A percentile compares a stretch with the other conserved stretches of the same genome.
phyloP scores from a whole-genome alignment of 2,888 invertebrate species.

The Macaria notata region DNA sequence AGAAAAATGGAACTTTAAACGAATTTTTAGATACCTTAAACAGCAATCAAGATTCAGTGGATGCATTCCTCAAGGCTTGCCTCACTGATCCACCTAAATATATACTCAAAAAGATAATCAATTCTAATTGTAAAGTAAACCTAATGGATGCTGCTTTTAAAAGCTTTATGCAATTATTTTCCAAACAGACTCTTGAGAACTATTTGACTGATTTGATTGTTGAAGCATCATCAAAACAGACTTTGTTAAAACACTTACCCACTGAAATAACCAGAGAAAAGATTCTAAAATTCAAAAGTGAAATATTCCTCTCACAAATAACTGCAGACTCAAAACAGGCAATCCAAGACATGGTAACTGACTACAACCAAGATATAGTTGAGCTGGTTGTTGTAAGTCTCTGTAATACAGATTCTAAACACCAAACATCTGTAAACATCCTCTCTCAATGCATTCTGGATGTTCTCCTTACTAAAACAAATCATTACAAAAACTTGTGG shows the following conservation, averaged over 20 bases:
- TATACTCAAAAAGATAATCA: slow-evolving; percentile 64
- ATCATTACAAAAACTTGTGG: slow-evolving; percentile 58
- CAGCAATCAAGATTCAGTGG: slow-evolving; percentile 41
- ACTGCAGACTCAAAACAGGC: slow-evolving; percentile 41
- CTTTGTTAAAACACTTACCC: slow-evolving; percentile 51
- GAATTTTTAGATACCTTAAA: slow-evolving; percentile 61
- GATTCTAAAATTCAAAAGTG: slow-evolving; percentile 57
- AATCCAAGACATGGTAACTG: slow-evolving; percentile 46
- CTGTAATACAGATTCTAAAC: slow-evolving; percentile 47
- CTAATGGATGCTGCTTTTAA: slow-evolving; percentile 57
- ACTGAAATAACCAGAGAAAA: slow-evolving; percentile 50
- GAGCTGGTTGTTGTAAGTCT: slow-evolving; percentile 59
- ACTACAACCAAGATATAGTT: slow-evolving; percentile 47
- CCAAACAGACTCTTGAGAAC: slow-evolving; percentile 54
- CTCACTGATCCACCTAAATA: slow-evolving; percentile 63
- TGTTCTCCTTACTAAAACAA: slow-evolving; percentile 47
- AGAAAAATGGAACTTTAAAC: slow-evolving; percentile 62
- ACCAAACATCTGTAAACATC: slow-evolving; percentile 37
- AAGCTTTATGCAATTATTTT: slow-evolving; percentile 57
- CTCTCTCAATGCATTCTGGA: slow-evolving; percentile 45
- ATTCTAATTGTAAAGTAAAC: slow-evolving; percentile 51
- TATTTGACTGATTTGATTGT: slow-evolving; percentile 62
- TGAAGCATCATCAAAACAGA: slow-evolving; percentile 66
- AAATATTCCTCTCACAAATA: slow-evolving; percentile 53
- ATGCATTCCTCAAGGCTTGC: slow-evolving; percentile 51